phyloP scores from a whole-genome alignment of 2,113 vertebrate genomes.

The Leiothrix lutea region DNA sequence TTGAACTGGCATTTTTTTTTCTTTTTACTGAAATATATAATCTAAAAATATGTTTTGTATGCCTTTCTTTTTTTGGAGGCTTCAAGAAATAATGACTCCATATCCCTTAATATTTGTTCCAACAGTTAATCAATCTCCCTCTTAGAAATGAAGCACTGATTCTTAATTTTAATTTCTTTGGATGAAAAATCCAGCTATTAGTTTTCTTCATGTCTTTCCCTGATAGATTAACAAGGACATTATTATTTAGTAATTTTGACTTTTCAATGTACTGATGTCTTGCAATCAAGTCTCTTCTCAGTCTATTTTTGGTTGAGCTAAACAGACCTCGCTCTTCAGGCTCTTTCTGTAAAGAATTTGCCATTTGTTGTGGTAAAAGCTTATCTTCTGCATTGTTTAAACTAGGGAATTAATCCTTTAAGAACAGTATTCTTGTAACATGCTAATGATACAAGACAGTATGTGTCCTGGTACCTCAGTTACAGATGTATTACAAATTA shows the following conservation, averaged over 20 bases:
- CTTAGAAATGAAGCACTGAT: neutral
- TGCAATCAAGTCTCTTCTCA: neutral
- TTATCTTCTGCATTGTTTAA: neutral
- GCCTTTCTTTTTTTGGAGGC: neutral
- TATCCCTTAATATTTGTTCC: neutral
- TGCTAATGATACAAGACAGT: neutral
- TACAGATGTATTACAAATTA: neutral
- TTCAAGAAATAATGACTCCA: neutral
- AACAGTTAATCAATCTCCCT: neutral
- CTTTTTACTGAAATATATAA: neutral
- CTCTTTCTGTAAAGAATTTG: neutral
- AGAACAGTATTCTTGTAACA: neutral
- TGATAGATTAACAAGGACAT: neutral
- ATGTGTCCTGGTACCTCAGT: neutral
- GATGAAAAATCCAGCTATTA: neutral
- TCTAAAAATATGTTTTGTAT: neutral
- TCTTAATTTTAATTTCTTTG: neutral
- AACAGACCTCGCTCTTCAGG: neutral
- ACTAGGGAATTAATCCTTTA: neutral
- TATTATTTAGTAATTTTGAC: neutral
- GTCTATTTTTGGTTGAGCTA: neutral
- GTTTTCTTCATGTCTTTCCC: neutral
- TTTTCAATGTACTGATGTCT: neutral
- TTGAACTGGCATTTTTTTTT: neutral
- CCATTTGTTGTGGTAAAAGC: neutral